These are phyloP conservation scores for Steatornis caripensis DNA, from an alignment of 2,113 vertebrate genomes.

Conservation along the genomic window DNA sequence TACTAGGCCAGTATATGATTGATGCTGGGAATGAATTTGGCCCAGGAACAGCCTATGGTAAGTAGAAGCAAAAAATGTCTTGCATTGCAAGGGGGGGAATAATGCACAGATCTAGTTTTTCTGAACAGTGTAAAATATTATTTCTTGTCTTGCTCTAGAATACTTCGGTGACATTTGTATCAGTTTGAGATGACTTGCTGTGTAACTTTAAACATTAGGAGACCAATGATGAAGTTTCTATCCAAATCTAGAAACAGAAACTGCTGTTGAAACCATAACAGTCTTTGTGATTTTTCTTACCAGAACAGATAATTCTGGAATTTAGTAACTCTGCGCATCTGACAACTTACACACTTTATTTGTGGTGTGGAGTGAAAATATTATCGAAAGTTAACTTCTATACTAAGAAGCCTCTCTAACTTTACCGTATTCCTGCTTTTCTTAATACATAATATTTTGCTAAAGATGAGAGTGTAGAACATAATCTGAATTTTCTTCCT, in stretches of 20 bases:
- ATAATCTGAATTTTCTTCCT: not conserved
- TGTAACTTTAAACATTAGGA: not conserved
- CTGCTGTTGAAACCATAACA: not conserved
- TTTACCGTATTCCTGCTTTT: not conserved
- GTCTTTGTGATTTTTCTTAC: not conserved
- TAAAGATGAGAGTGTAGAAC: not conserved
- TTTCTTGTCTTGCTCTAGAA: not conserved
- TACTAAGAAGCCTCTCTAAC: not conserved
- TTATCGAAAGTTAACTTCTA: not conserved
- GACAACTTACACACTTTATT: not conserved
- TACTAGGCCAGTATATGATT: slow-evolving; percentile 92
- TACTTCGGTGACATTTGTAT: not conserved
- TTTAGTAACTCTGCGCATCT: not conserved
- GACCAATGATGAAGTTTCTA: not conserved
- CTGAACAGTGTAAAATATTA: not conserved
- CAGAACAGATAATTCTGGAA: not conserved
- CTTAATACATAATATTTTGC: not conserved
- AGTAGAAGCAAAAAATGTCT: slow-evolving; percentile 34
- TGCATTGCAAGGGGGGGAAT: not conserved
- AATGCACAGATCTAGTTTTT: not conserved
- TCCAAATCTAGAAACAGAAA: not conserved
- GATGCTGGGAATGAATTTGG: slow-evolving; percentile 95
- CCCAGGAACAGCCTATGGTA: slow-evolving; percentile 95
- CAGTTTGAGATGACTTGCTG: not conserved
- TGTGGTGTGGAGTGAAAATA: not conserved